Evolutionary conservation across 2,113 vertebrate genomes (phyloP), one percentile per base, ranked within the genome.

Genomic region (Corydoras sp.): DNA sequence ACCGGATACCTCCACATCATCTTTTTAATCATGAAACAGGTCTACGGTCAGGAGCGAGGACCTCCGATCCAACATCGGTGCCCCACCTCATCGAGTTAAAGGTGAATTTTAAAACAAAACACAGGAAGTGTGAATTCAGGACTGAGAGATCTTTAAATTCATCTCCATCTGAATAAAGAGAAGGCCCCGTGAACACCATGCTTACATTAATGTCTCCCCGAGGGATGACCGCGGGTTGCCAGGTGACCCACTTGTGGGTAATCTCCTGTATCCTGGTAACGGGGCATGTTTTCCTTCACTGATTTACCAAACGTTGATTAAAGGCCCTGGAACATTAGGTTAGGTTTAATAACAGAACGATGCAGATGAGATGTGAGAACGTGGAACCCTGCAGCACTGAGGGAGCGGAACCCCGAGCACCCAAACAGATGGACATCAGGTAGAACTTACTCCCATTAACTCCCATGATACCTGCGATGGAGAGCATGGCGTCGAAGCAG

Each of bases 401-500:
- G 13, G 11, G 51, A 53, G 5, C 10, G 2, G 13, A 10, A 14
- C 51, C 13, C 51, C 2, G 10, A 53, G 5, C 51, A 53, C 7
- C 49, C 49, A 53, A 8, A 10, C 13, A 7, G 13, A 53, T 12
- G 5, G 3, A 12, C 0, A 53, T 3, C 51, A 10, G 10, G 9
- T 10, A 53, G 10, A 53, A 53, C 51, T 3, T 53, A 14, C 3
- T 53, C 2, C 51, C 3, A 53, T 53, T 32, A n/a, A 18, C 11
- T 24, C 12, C 43, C 30, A 59, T 54, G 13, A 79, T 77, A 84
- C 84, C 89, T 86, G 81, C 78, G 0, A 86, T 83, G 24, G 89
- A 92, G 31, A 90, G 85, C 62, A 88, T 78, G 9, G 88, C 72
- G 4, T 89, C 77, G 24, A 88, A 92, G 76, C 88, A 89, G 73